Conservation (phyloP, 1,140 invertebrate genomes). For the Chrysopa pallens region DNA sequence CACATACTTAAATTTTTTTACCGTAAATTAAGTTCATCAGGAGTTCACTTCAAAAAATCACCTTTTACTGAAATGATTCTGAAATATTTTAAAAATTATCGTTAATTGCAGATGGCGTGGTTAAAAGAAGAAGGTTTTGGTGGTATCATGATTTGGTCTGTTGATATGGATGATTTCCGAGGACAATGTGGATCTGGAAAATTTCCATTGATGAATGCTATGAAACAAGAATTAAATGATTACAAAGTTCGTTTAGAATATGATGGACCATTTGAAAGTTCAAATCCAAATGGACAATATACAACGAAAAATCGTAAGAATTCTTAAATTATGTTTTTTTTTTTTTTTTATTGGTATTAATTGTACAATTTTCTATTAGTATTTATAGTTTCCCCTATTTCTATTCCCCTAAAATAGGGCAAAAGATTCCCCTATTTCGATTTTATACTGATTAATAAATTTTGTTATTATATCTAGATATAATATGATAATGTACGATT, state of each 20-base stretch:
- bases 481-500: too few species aligned
- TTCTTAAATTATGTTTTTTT: not conserved
- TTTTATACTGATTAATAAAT: too few species aligned
- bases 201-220: slow-evolving; percentile 75
- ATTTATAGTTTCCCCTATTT: too few species aligned
- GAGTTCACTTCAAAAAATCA: too few species aligned
- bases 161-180: slow-evolving; percentile 90
- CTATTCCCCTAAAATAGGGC: too few species aligned
- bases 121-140: slow-evolving; percentile 84
- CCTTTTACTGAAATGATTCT: too few species aligned
- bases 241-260: slow-evolving; percentile 75
- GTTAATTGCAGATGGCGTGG: slow-evolving; percentile 64
- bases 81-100: not conserved
- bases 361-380: too few species aligned
- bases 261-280: slow-evolving; percentile 69
- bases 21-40: too few species aligned
- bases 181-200: slow-evolving; percentile 78
- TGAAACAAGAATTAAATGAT: slow-evolving; percentile 66
- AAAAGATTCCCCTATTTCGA: too few species aligned
- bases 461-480: too few species aligned
- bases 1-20: too few species aligned
- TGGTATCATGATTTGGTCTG: slow-evolving; percentile 94
- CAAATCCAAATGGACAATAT: slow-evolving; percentile 49
- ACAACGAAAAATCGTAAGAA: slow-evolving; percentile 75
- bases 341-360: not conserved